These are phyloP conservation scores for Rousettus madagascariensis DNA, from an alignment of 2,797 vertebrate species.

Conservation along the genomic window DNA sequence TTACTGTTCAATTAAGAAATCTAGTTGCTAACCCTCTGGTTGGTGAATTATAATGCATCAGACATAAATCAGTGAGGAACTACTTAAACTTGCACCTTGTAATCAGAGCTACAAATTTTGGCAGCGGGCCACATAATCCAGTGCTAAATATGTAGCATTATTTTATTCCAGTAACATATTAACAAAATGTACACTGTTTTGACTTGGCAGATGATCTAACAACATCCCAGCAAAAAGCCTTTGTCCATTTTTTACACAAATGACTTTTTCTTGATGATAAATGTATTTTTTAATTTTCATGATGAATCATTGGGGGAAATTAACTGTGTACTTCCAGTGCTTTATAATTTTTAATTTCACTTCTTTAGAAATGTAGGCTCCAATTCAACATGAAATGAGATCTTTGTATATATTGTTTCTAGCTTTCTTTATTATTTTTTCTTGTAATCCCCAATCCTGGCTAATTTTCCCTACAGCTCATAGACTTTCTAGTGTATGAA, in stretches of 20 bases:
- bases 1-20: conserved; percentile 81
- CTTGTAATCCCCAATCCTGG: neutral
- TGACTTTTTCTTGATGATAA: conserved; percentile 51
- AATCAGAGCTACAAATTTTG: conserved; percentile 81
- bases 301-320: conserved; percentile 68
- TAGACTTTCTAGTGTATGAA: neutral
- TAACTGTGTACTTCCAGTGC: neutral
- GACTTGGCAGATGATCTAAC: conserved; percentile 77
- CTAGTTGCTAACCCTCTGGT: conserved; percentile 71
- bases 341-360: conserved; percentile 52
- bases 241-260: conserved; percentile 78
- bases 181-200: conserved; percentile 78
- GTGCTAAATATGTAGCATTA: conserved; percentile 74
- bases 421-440: neutral
- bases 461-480: neutral
- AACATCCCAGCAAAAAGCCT: conserved; percentile 67
- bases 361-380: neutral
- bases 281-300: conserved; percentile 65
- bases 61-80: conserved; percentile 82
- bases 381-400: neutral
- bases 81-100: conserved; percentile 81
- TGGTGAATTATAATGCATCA: conserved; percentile 79
- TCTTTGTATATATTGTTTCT: neutral
- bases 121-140: conserved; percentile 78
- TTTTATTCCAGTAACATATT: conserved; percentile 86